Percentiles rank a stretch among this genome's conserved stretches.
Conservation (phyloP, 1,140 invertebrate genomes). For the Wiebesia pumilae region DNA sequence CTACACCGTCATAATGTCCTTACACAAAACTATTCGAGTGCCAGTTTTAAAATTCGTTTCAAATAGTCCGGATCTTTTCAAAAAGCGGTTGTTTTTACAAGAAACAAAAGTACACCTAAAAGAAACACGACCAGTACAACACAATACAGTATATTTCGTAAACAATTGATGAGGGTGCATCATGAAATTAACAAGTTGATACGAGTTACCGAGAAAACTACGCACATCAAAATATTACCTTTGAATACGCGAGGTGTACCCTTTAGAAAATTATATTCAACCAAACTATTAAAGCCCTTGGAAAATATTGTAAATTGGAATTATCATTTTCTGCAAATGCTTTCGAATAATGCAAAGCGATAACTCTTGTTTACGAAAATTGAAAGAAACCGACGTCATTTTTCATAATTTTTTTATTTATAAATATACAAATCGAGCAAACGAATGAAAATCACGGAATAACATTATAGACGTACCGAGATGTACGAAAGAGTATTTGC, state of each 20-base stretch:
- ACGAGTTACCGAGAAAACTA: too few species aligned
- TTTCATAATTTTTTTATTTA: not conserved
- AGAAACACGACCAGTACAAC: too few species aligned
- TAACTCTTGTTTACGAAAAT: not conserved
- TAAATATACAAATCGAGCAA: not conserved
- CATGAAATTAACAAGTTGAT: too few species aligned
- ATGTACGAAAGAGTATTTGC: not conserved
- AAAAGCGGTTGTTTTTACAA: too few species aligned
- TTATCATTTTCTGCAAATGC: not conserved
- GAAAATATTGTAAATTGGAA: not conserved
- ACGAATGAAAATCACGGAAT: not conserved
- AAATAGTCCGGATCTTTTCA: too few species aligned
- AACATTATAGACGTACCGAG: not conserved
- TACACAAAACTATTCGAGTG: too few species aligned
- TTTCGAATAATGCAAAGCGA: too few species aligned
- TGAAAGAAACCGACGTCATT: not conserved
- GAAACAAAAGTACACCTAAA: too few species aligned
- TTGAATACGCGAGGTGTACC: not conserved
- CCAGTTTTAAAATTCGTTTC: too few species aligned
- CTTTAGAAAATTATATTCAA: not conserved
- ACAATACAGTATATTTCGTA: too few species aligned
- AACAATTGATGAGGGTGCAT: too few species aligned
- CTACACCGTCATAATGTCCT: too few species aligned
- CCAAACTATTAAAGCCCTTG: not conserved
- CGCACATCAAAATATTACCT: not conserved